Percentiles rank a stretch among this genome's conserved stretches.
Conservation (phyloP, 2,888 invertebrate genomes). For the Marasmarcha lunaedactyla region DNA sequence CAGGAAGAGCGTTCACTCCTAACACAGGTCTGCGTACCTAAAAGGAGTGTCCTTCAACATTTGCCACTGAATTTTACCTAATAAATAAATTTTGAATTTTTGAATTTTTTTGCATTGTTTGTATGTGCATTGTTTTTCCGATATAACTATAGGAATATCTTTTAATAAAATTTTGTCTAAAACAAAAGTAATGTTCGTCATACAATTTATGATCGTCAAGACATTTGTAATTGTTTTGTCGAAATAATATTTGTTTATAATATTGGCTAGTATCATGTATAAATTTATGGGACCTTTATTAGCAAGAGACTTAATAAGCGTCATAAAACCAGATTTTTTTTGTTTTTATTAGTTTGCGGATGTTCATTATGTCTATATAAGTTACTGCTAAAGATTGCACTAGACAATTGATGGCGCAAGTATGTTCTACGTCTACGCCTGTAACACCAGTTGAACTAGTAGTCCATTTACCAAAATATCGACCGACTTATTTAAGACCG, state of each 20-base stretch:
- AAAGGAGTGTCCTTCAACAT: too few relatives aligned
- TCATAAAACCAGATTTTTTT: conserved; percentile 11
- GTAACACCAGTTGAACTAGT: conserved; percentile 1
- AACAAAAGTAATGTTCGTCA: conserved; percentile 11
- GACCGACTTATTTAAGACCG: conserved; percentile 9
- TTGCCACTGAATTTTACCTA: too few relatives aligned
- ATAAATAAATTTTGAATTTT: too few relatives aligned
- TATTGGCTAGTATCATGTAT: conserved; percentile 8
- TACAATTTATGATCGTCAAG: conserved; percentile 10
- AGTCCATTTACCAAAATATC: conserved; percentile 9
- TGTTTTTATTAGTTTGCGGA: conserved; percentile 6
- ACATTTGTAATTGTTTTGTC: conserved; percentile 10
- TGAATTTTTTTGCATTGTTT: conserved; percentile 8
- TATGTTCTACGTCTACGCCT: too few relatives aligned
- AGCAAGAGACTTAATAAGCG: conserved; percentile 8
- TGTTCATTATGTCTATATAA: background rate
- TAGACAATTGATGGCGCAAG: too few relatives aligned
- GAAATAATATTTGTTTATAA: conserved; percentile 10
- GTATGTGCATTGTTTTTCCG: conserved; percentile 11
- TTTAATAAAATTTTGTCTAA: conserved; percentile 10
- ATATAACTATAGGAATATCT: conserved; percentile 10
- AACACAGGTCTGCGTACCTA: too few relatives aligned
- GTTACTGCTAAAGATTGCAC: too few relatives aligned
- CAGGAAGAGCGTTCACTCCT: too few relatives aligned
- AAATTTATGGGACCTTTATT: conserved; percentile 8